Conservation (phyloP, 2,888 invertebrate species). For the Calameuta pallipes region DNA sequence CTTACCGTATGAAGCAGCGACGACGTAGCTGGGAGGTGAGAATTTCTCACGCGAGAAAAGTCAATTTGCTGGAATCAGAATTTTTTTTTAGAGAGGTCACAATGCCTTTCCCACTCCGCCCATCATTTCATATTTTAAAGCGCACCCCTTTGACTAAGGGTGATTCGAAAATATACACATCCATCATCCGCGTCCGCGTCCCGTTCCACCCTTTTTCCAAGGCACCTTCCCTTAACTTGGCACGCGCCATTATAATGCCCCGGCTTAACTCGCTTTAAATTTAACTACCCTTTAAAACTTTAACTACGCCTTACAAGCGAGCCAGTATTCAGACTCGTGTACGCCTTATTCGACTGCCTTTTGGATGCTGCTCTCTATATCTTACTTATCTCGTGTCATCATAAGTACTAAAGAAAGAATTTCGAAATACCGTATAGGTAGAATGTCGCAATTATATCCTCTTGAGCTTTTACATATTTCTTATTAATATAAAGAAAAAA, state of each 20-base stretch:
- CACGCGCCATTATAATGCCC: slow-evolving; percentile 59
- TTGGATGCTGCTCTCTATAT: slow-evolving; percentile 24
- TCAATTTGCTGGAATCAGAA: slow-evolving; percentile 28
- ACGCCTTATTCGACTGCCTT: not conserved
- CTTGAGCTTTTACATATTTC: not conserved
- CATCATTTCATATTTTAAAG: slow-evolving; percentile 42
- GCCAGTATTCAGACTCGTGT: slow-evolving; percentile 7
- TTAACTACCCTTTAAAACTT: slow-evolving; percentile 59
- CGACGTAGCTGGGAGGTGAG: slow-evolving; percentile 3
- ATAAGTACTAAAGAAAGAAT: not conserved
- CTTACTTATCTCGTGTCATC: slow-evolving; percentile 12
- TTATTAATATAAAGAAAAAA: not conserved
- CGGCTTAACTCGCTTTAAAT: slow-evolving; percentile 56
- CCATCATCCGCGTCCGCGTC: slow-evolving; percentile 50
- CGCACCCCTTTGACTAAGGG: slow-evolving; percentile 37
- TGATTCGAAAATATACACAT: slow-evolving; percentile 56
- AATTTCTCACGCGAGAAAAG: slow-evolving; percentile 21
- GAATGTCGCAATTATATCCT: not conserved
- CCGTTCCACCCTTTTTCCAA: slow-evolving; percentile 21
- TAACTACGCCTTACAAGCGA: slow-evolving; percentile 46
- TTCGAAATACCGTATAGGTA: not conserved
- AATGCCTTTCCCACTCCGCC: slow-evolving; percentile 48
- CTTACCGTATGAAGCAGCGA: not conserved
- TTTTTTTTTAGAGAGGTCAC: slow-evolving; percentile 30
- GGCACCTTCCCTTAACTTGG: slow-evolving; percentile 33